Conservation (phyloP, 2,888 invertebrate genomes). For the Scaptomyza cyrtandrae region DNA sequence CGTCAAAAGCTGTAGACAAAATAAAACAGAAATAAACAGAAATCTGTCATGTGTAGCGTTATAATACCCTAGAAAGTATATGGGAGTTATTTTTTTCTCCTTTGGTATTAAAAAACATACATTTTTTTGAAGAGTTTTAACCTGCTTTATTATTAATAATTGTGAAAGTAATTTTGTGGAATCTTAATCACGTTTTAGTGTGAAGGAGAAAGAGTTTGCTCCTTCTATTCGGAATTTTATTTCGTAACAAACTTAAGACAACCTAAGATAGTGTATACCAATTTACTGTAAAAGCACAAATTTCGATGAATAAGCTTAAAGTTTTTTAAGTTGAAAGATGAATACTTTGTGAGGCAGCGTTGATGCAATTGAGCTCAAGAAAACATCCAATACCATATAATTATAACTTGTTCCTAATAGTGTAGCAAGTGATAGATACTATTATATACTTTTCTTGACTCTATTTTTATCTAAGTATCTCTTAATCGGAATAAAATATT, state of each 20-base stretch:
- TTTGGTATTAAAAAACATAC: neutral
- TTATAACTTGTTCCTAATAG: no score
- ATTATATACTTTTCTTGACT: no score
- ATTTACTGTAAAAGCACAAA: neutral
- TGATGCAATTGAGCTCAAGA: neutral
- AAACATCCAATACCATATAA: neutral
- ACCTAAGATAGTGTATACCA: neutral
- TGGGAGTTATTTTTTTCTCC: neutral
- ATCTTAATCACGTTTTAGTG: neutral
- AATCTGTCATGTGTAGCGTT: neutral
- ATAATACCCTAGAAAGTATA: neutral
- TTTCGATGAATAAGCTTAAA: neutral
- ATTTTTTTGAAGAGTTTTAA: no score
- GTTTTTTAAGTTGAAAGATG: neutral
- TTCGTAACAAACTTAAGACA: neutral
- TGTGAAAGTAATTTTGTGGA: neutral
- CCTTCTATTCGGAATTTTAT: neutral
- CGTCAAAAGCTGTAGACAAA: conserved; percentile 7
- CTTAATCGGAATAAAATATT: no score
- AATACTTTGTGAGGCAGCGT: neutral
- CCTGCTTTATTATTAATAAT: neutral
- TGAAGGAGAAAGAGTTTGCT: neutral
- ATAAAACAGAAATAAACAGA: neutral
- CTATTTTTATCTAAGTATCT: no score
- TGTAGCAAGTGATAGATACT: no score